Percentiles rank a stretch among this genome's conserved stretches.
phyloP scores from a whole-genome alignment of 2,113 vertebrate species.

The Centropus bengalensis region DNA sequence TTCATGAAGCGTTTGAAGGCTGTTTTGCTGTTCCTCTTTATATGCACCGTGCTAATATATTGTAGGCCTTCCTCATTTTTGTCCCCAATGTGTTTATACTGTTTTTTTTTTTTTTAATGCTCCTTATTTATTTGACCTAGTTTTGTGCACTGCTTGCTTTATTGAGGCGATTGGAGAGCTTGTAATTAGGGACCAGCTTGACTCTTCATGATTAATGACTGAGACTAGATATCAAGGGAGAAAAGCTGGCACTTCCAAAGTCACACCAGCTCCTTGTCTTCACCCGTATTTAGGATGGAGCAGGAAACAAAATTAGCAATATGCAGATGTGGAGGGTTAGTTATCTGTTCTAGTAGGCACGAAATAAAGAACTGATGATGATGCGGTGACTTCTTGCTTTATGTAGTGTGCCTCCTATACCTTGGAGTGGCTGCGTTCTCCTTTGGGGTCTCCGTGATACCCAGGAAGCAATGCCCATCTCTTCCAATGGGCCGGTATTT shows the following conservation, averaged over 20 bases:
- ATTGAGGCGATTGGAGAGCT: constrained; percentile 32
- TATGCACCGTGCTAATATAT: background rate
- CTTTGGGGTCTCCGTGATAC: background rate
- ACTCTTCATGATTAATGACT: constrained; percentile 25
- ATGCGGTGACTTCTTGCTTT: background rate
- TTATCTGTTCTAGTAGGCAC: background rate
- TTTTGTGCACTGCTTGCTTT: background rate
- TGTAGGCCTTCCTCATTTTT: background rate
- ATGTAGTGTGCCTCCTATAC: background rate
- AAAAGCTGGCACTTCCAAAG: background rate
- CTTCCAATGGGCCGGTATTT: background rate
- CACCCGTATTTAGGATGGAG: background rate
- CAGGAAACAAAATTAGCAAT: background rate
- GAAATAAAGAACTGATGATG: background rate
- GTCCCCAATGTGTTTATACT: background rate
- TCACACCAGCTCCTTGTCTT: background rate
- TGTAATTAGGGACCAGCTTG: constrained; percentile 31
- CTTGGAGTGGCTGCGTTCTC: rapidly evolving
- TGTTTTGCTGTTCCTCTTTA: background rate
- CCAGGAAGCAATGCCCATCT: background rate
- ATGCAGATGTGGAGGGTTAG: background rate
- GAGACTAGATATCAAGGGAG: constrained; percentile 11
- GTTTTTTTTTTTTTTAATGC: background rate
- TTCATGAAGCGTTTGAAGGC: background rate
- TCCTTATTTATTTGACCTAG: constrained; percentile 25